Evolutionary conservation across 2,888 invertebrate species (phyloP), one percentile per base, ranked within the genome.

Genomic region (Anodontia alba): DNA sequence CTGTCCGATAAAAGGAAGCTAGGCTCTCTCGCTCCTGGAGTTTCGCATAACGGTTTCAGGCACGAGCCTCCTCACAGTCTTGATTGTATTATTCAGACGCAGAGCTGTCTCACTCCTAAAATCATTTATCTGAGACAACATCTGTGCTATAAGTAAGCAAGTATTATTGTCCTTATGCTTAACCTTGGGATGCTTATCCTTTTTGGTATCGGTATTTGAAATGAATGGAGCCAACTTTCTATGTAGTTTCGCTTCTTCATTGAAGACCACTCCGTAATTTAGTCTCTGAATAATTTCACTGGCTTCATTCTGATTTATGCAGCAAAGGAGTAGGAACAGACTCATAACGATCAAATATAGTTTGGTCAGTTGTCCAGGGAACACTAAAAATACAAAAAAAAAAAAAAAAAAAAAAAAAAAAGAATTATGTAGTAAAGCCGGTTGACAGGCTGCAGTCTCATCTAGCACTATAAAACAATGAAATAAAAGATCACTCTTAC

Each of bases 1-100:
- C 23, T 26, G 42, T 0, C 80, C 76, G 3, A 80, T 57, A 73
- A 80, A 80, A 0, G 76, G 62, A 7, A 80, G 62, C 5, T 76
- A 31, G 0, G 72, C 49, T n/a, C 70, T 42, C 7, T 54, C 31
- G 42, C n/a, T 38, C 29, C 80, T 31, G 12, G n/a, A 36, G 0
- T 23, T n/a, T 15, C 5, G 29, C 7, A 36, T 26, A 8, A 12
- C 5, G 3, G 62, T 26, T 23, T 62, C 17, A 62, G 62, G 62
- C 8, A 62, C 36, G 5, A 62, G 36, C 10, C 26, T 2, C 5
- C 20, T 5, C 8, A 62, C 23, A 33, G 23, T 33, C 5, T 33
- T 26, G 12, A 23, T 62, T 62, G 62, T 62, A 26, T 62, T 62
- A 20, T 62, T 62, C 5, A 62, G 29, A 12, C 62, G n/a, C 5